Evolutionary conservation across 2,888 invertebrate genomes (phyloP).

Genomic region (Operophtera brumata): DNA sequence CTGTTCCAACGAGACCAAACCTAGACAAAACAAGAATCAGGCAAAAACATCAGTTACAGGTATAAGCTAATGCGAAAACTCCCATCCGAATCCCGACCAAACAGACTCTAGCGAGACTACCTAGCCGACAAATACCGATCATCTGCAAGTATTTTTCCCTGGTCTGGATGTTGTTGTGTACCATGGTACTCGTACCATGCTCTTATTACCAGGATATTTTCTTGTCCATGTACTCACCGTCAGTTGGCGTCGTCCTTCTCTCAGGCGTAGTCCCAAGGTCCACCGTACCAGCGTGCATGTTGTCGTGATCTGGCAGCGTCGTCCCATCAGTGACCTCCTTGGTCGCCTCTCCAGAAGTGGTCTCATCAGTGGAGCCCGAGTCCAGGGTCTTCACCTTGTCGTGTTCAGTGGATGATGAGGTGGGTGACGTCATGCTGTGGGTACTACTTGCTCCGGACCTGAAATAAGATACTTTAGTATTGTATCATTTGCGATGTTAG

Average conservation of each 20-base stretch:
- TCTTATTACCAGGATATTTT: too few relatives aligned
- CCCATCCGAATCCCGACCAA: too few relatives aligned
- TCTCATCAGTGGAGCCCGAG: constrained; percentile 49
- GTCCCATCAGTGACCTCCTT: constrained; percentile 44
- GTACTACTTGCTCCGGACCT: constrained; percentile 66
- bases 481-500: neutral
- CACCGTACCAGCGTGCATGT: constrained; percentile 67
- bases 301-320: constrained; percentile 65
- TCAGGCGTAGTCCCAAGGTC: constrained; percentile 55
- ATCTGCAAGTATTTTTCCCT: too few relatives aligned
- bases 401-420: constrained; percentile 57
- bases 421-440: constrained; percentile 67
- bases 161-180: too few relatives aligned
- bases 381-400: constrained; percentile 52
- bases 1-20: too few relatives aligned
- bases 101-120: too few relatives aligned
- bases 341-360: constrained; percentile 31
- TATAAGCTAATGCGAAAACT: too few relatives aligned
- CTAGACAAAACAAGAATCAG: too few relatives aligned
- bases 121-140: too few relatives aligned
- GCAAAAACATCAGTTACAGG: too few relatives aligned
- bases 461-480: constrained; percentile 18
- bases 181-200: too few relatives aligned
- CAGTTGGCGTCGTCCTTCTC: constrained; percentile 64
- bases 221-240: constrained; percentile 45